phyloP scores from a whole-genome alignment of 2,888 invertebrate genomes.

The Leistus spinibarbis region DNA sequence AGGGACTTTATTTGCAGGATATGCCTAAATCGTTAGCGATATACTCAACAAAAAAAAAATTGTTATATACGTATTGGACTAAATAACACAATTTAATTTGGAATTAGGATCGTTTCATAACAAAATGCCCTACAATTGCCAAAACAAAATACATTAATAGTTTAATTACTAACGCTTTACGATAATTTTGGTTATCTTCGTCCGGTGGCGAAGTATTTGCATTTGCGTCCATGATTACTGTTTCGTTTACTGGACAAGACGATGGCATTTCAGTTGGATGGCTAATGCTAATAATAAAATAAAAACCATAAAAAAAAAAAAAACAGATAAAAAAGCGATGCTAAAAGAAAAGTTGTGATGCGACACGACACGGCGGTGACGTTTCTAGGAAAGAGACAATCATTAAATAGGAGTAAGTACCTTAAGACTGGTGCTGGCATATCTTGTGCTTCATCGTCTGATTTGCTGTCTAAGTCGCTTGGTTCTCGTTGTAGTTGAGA shows the following conservation, averaged over 20 bases:
- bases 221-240: not conserved
- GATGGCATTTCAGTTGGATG: not conserved
- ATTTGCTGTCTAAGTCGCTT: slow-evolving; percentile 51
- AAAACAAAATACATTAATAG: not conserved
- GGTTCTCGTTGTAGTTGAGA: slow-evolving; percentile 54
- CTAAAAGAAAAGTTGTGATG: not conserved
- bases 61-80: not conserved
- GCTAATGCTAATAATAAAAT: not conserved
- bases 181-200: not conserved
- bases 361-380: too few species aligned
- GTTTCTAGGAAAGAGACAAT: too few species aligned
- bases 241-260: not conserved
- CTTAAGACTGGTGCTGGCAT: slow-evolving; percentile 21
- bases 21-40: too few species aligned
- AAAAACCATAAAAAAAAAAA: not conserved
- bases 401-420: slow-evolving; percentile 7
- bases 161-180: not conserved
- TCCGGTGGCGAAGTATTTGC: not conserved
- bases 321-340: not conserved
- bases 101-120: not conserved
- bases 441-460: slow-evolving; percentile 51
- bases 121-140: not conserved
- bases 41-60: too few species aligned
- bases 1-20: too few species aligned
- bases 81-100: not conserved